Conservation (phyloP, 2,888 invertebrate genomes). For the Hypena proboscidalis region DNA sequence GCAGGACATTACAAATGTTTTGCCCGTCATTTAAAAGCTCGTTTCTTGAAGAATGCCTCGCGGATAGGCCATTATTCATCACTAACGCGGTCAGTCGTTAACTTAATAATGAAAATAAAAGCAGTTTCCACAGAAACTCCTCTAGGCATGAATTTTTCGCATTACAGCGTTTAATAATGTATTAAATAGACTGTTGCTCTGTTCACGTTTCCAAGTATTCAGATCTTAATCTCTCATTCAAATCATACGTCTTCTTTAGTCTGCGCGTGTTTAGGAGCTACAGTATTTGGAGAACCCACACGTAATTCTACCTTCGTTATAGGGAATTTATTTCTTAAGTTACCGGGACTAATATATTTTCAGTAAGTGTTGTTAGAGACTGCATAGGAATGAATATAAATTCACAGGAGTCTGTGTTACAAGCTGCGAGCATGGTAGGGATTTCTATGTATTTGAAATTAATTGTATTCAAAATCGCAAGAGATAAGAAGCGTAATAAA, state of each 20-base stretch:
- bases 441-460: conserved; percentile 2
- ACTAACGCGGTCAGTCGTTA: conserved; percentile 51
- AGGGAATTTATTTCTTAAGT: conserved; percentile 20
- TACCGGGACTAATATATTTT: conserved; percentile 28
- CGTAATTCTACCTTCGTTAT: conserved; percentile 10
- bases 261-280: background rate
- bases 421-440: conserved; percentile 14
- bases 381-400: conserved; percentile 33
- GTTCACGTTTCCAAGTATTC: conserved; percentile 37
- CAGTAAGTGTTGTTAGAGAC: conserved; percentile 22
- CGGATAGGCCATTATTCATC: conserved; percentile 54
- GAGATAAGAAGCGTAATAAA: too few relatives aligned
- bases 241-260: conserved; percentile 34
- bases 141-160: conserved; percentile 47
- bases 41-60: conserved; percentile 44
- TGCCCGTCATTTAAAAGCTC: conserved; percentile 45
- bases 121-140: conserved; percentile 33
- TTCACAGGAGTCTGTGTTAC: conserved; percentile 29
- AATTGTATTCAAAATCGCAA: conserved; percentile 1
- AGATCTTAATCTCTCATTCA: conserved; percentile 49
- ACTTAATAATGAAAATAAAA: conserved; percentile 44
- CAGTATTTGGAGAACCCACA: background rate
- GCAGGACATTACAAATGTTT: conserved; percentile 34
- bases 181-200: conserved; percentile 31
- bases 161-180: conserved; percentile 40